phyloP scores from a whole-genome alignment of 2,888 invertebrate genomes.

The Drosophila falleni region DNA sequence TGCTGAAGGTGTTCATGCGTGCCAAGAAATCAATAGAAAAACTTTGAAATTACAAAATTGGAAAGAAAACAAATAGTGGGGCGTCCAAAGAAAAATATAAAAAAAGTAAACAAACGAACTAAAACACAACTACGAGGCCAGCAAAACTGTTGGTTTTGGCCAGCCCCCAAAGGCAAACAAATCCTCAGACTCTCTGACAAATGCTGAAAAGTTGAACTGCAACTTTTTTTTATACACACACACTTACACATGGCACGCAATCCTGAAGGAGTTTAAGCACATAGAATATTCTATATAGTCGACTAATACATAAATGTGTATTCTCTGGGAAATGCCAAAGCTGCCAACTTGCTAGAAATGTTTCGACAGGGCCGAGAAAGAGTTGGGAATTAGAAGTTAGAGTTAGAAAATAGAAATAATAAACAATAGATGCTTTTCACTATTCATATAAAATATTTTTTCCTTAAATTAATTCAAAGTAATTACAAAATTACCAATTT shows the following conservation, averaged over 20 bases:
- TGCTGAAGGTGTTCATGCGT: slow-evolving; percentile 80
- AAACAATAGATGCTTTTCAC: too few relatives aligned
- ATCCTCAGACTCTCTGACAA: slow-evolving; percentile 79
- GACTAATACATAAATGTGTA: slow-evolving; percentile 22
- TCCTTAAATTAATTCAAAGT: too few relatives aligned
- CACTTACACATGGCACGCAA: slow-evolving; percentile 25
- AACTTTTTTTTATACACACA: slow-evolving; percentile 48
- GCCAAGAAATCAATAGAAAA: slow-evolving; percentile 80
- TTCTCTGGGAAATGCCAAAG: slow-evolving; percentile 17
- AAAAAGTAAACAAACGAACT: slow-evolving; percentile 52
- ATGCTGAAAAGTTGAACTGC: slow-evolving; percentile 77
- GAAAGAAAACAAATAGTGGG: slow-evolving; percentile 79
- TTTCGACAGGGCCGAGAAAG: slow-evolving; percentile 2
- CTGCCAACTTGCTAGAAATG: slow-evolving; percentile 31
- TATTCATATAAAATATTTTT: too few relatives aligned
- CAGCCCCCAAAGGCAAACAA: slow-evolving; percentile 74
- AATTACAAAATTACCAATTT: too few relatives aligned
- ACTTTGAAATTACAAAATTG: slow-evolving; percentile 79
- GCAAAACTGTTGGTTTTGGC: slow-evolving; percentile 62
- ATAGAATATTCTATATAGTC: slow-evolving; percentile 40
- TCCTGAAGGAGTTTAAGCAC: slow-evolving; percentile 26
- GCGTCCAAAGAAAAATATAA: slow-evolving; percentile 36
- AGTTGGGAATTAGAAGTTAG: background rate
- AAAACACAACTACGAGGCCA: slow-evolving; percentile 41
- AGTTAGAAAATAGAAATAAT: too few relatives aligned